phyloP scores from a whole-genome alignment of 2,113 vertebrate species.

The Sylvilagus bachmani region DNA sequence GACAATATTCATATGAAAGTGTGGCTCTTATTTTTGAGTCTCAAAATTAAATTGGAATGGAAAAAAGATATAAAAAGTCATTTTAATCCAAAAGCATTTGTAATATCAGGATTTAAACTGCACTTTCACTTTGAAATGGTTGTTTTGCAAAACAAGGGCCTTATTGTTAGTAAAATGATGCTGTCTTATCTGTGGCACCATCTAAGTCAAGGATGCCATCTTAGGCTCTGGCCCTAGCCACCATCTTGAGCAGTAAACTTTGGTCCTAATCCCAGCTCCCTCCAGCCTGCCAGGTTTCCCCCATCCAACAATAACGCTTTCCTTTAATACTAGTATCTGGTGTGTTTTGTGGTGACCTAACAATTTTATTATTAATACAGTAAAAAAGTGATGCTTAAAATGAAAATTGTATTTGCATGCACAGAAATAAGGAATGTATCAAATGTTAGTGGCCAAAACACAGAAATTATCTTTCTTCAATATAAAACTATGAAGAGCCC shows the following conservation, averaged over 20 bases:
- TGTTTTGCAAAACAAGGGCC: conserved; percentile 55
- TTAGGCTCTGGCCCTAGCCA: too few species aligned
- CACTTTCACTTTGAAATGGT: conserved; percentile 45
- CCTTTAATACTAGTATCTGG: too few species aligned
- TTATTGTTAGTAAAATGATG: not conserved
- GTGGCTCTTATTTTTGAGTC: not conserved
- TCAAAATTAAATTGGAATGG: conserved; percentile 30
- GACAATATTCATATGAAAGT: not conserved
- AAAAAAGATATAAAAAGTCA: not conserved
- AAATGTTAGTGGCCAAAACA: not conserved
- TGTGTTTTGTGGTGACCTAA: too few species aligned
- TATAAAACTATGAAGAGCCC: conserved; percentile 37
- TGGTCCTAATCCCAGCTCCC: too few species aligned
- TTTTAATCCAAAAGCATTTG: not conserved
- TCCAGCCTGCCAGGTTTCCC: too few species aligned
- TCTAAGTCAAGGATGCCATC: too few species aligned
- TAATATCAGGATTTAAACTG: conserved; percentile 2
- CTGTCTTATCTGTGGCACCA: too few species aligned
- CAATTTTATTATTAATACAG: too few species aligned
- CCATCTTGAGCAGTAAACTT: too few species aligned
- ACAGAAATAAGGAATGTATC: not conserved
- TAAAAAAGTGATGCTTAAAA: not conserved
- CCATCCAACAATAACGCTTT: too few species aligned
- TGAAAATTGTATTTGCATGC: not conserved
- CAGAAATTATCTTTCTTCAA: not conserved